Evolutionary conservation across 2,113 vertebrate species (phyloP).

Genomic region (Chloropsis hardwickii): DNA sequence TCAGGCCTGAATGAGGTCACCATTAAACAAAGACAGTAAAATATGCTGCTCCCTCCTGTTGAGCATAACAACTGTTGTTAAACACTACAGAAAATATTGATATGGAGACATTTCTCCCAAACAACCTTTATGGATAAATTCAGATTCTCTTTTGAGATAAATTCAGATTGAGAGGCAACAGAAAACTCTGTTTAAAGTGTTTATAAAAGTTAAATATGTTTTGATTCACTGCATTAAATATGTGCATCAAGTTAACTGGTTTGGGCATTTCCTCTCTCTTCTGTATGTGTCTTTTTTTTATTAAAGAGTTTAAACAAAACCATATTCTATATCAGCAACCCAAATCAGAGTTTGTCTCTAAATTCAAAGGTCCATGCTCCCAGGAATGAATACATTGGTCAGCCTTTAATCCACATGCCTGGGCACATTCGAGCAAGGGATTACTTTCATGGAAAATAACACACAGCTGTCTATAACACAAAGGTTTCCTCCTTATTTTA

Average conservation of each 20-base stretch:
- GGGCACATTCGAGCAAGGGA: background rate
- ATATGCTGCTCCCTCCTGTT: background rate
- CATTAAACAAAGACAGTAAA: background rate
- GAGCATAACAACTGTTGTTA: background rate
- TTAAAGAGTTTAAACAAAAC: background rate
- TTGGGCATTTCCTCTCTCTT: background rate
- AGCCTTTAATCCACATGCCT: background rate
- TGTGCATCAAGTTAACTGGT: background rate
- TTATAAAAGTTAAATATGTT: background rate
- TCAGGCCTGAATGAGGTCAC: background rate
- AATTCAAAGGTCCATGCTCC: background rate
- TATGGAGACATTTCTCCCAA: background rate
- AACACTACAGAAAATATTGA: background rate
- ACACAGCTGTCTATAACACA: background rate
- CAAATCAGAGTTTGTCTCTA: background rate
- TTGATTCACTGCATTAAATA: background rate
- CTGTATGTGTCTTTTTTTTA: accelerated
- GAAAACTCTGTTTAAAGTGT: background rate
- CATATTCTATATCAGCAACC: background rate
- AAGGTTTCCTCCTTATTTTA: background rate
- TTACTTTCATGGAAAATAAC: background rate
- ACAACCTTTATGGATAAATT: background rate
- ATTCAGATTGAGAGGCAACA: background rate
- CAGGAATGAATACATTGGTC: background rate
- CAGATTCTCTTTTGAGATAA: background rate